Evolutionary conservation across 2,113 vertebrate species (phyloP).

Genomic region (Stegastes partitus): DNA sequence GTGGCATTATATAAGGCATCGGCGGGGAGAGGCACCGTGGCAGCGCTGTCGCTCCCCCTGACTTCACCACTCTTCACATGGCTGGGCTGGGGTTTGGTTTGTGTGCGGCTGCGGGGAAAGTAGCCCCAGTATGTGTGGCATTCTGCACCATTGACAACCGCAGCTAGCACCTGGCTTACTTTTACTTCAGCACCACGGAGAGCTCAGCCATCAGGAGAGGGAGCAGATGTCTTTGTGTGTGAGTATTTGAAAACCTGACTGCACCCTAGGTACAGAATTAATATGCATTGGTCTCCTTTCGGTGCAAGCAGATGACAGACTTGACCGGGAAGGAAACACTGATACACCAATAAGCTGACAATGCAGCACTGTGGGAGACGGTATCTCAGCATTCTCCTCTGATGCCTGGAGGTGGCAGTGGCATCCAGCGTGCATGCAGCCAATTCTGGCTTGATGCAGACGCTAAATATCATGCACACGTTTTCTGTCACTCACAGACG

Average conservation of each 20-base stretch:
- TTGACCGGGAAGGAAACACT: constrained; percentile 44
- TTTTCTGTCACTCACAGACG: not conserved
- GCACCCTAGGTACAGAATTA: not conserved
- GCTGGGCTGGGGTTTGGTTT: not conserved
- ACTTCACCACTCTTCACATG: not conserved
- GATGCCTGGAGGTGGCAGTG: constrained; percentile 55
- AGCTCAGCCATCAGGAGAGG: constrained; percentile 47
- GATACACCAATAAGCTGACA: constrained; percentile 50
- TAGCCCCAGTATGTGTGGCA: constrained; percentile 8
- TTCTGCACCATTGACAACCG: constrained; percentile 48
- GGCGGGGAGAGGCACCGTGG: not conserved
- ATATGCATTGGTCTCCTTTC: constrained; percentile 10
- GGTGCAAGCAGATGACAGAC: constrained; percentile 23
- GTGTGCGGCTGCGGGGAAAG: not conserved
- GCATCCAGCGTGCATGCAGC: constrained; percentile 1
- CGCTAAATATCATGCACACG: not conserved
- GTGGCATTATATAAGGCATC: constrained; percentile 40
- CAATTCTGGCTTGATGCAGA: not conserved
- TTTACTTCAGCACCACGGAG: constrained; percentile 78
- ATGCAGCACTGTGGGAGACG: constrained; percentile 41
- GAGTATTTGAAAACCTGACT: not conserved
- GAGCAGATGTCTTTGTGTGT: not conserved
- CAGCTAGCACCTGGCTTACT: constrained; percentile 54
- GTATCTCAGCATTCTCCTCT: constrained; percentile 43
- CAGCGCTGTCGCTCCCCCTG: constrained; percentile 1